Base-by-base conservation (phyloP, 2,113 vertebrate genomes). In the Calypte anna region DNA sequence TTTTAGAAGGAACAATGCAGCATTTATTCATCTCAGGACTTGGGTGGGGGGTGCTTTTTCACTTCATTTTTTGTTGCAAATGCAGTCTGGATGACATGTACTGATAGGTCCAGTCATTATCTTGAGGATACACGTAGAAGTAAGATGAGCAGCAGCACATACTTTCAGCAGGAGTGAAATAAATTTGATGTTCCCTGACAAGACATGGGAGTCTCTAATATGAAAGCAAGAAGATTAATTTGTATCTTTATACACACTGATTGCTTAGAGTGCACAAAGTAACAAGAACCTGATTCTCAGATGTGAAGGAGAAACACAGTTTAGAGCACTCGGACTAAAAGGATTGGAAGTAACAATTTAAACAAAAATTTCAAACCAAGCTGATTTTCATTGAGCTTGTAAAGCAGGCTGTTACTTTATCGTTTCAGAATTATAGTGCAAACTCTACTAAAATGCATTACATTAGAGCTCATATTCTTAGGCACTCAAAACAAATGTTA, bases 391-490 rank as follows among this genome's bases (percentile, higher is more conserved):
- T 1, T 18, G 36, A 83, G 48, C 85, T 86, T 50, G 82, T 64
- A 72, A 74, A 88, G 63, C 19, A 75, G 12, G 88, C 44, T 62
- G 38, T 73, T 84, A 80, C 36, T 72, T 63, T n/a, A 30, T 2
- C 78, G 55, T 86, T 87, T 84, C 64, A 64, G 46, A 90, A 92
- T 69, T 69, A 92, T 6, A 88, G 79, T 78, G 78, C 68, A 75
- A 74, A 38, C 66, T 84, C 78, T 68, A 64, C 10, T 80, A 80
- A 85, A 81, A 86, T 21, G 33, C 46, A 46, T 63, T 62, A 63
- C 8, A 23, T 79, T 77, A 84, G 58, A 83, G 25, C 20, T 85
- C 81, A 36, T n/a, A 75, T 57, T 67, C 44, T 85, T 75, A 91
- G 80, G 92, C 86, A 90, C 79, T 70, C 36, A 5, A 58, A 94